Percentiles rank a stretch among this genome's conserved stretches.
Conservation (phyloP, 2,888 invertebrate species). For the Liodrosophila aerea region DNA sequence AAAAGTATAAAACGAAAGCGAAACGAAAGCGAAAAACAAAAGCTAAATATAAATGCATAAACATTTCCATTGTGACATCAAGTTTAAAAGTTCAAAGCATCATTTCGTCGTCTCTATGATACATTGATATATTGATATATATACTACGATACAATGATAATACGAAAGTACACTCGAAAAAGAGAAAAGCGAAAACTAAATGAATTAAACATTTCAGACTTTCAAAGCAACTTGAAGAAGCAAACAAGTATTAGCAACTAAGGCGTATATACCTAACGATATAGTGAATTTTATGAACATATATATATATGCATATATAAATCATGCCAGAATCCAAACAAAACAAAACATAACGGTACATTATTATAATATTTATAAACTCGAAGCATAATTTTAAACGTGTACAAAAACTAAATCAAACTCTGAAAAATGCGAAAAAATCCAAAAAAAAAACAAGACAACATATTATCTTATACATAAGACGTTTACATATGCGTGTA, state of each 20-base stretch:
- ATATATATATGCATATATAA: slow-evolving; percentile 11
- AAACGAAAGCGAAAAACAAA: slow-evolving; percentile 24
- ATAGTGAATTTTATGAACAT: slow-evolving; percentile 41
- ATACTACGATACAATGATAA: slow-evolving; percentile 32
- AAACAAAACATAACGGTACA: slow-evolving; percentile 58
- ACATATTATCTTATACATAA: slow-evolving; percentile 22
- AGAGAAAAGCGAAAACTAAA: slow-evolving; percentile 32
- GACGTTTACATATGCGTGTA: slow-evolving; percentile 33
- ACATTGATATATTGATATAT: slow-evolving; percentile 36
- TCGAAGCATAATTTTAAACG: slow-evolving; percentile 52
- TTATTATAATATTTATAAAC: slow-evolving; percentile 56
- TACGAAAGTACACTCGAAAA: slow-evolving; percentile 26
- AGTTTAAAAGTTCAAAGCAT: slow-evolving; percentile 65
- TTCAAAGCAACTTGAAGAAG: slow-evolving; percentile 52
- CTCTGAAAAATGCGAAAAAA: slow-evolving; percentile 28
- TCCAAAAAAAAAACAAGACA: slow-evolving; percentile 8
- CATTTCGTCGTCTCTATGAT: slow-evolving; percentile 70
- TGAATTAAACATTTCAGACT: slow-evolving; percentile 60
- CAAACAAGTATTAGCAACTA: slow-evolving; percentile 15
- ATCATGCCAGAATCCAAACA: slow-evolving; percentile 7
- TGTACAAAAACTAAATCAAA: slow-evolving; percentile 58
- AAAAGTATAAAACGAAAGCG: slow-evolving; percentile 10
- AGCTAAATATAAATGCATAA: slow-evolving; percentile 31
- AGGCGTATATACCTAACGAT: slow-evolving; percentile 6
- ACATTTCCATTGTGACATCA: slow-evolving; percentile 49